A percentile compares a stretch with the other conserved stretches of the same genome.
phyloP scores from a whole-genome alignment of 1,140 invertebrate genomes.

The Brachionus rubens region DNA sequence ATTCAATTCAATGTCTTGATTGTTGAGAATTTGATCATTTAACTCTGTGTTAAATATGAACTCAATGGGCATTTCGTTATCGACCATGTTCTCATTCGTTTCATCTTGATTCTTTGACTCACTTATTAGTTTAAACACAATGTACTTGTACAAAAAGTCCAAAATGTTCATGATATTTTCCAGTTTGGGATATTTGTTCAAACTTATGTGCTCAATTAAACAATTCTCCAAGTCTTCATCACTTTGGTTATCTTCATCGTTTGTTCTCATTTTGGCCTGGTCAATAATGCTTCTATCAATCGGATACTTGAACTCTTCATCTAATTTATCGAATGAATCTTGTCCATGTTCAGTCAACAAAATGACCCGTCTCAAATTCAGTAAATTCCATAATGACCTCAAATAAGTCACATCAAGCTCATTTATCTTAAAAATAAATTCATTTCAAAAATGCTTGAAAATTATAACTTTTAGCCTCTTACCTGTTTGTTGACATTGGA shows the following conservation, averaged over 20 bases:
- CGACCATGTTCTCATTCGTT: neutral
- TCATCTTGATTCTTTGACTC: neutral
- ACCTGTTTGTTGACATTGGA: slow-evolving; percentile 1
- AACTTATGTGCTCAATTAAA: neutral
- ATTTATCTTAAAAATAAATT: slow-evolving; percentile 12
- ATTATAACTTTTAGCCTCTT: too few relatives aligned
- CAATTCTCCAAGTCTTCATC: neutral
- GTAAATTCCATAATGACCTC: slow-evolving; percentile 12
- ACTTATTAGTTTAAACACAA: neutral
- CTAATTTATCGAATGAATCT: slow-evolving; percentile 10
- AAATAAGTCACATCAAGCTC: slow-evolving; percentile 20
- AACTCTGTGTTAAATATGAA: neutral
- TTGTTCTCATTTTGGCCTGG: too few relatives aligned
- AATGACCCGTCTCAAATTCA: neutral
- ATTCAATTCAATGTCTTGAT: neutral
- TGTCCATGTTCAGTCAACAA: slow-evolving; percentile 5
- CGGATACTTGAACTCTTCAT: neutral
- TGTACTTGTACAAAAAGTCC: neutral
- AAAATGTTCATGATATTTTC: neutral
- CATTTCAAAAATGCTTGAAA: too few relatives aligned
- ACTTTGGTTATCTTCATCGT: neutral
- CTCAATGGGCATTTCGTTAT: neutral
- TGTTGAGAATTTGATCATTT: neutral
- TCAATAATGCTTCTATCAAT: neutral
- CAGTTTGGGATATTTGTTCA: neutral